These are phyloP conservation scores for Pandemis cinnamomeana DNA, from an alignment of 2,888 invertebrate genomes.

Conservation along the genomic window DNA sequence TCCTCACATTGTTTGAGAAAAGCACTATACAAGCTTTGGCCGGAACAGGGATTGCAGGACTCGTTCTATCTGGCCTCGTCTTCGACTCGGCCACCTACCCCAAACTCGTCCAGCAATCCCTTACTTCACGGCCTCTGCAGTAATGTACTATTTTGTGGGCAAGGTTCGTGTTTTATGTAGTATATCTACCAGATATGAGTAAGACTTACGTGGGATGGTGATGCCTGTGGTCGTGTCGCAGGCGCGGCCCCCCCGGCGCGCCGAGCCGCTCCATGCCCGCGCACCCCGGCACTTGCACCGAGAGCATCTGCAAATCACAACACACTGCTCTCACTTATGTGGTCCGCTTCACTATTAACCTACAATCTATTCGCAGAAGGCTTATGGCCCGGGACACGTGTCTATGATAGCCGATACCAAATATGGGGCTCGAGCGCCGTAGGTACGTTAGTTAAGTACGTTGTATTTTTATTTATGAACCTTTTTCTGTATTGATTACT, in stretches of 20 bases:
- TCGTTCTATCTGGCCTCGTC: no score
- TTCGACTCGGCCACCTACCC: no score
- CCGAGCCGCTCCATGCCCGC: constrained; percentile 89
- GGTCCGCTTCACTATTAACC: constrained; percentile 72
- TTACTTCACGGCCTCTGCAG: no score
- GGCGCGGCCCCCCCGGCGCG: constrained; percentile 85
- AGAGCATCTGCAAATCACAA: constrained; percentile 87
- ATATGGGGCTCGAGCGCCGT: neutral
- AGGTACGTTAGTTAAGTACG: no score
- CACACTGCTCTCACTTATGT: constrained; percentile 84
- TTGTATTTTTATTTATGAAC: no score
- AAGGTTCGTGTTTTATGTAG: neutral
- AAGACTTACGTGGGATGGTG: constrained; percentile 79
- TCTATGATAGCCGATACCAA: neutral
- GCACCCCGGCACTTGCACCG: constrained; percentile 89
- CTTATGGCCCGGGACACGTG: neutral
- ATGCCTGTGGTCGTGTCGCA: constrained; percentile 83
- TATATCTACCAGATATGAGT: constrained; percentile 17
- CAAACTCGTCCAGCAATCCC: no score
- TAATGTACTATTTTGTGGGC: no score
- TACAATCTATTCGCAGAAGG: constrained; percentile 45
- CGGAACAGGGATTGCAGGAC: no score
- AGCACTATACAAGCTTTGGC: no score
- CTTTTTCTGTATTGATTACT: no score
- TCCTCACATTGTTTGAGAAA: no score